These are phyloP conservation scores for Agrenia bidenticulata DNA, from an alignment of 2,888 invertebrate species.

Conservation along the genomic window DNA sequence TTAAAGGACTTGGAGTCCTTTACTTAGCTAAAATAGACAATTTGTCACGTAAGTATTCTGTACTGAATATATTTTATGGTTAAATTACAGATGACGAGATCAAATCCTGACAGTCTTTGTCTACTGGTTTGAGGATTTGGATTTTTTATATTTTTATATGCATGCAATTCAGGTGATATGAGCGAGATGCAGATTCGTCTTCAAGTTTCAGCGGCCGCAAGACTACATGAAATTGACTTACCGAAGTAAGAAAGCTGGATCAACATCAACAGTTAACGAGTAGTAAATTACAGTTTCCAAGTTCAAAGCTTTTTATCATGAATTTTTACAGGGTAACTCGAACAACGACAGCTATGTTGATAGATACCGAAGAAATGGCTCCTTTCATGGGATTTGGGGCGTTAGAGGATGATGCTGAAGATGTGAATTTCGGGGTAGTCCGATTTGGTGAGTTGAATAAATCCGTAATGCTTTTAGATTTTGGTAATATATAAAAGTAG, in stretches of 20 bases:
- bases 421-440: not conserved
- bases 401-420: not conserved
- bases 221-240: not conserved
- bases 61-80: not conserved
- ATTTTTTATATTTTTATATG: too few species aligned
- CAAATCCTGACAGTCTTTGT: not conserved
- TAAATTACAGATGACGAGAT: not conserved
- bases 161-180: not conserved
- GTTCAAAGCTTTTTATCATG: not conserved
- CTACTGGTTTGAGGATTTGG: not conserved
- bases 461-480: too few species aligned
- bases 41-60: constrained; percentile 24
- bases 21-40: constrained; percentile 18
- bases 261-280: too few species aligned
- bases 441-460: not conserved
- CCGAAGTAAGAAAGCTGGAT: not conserved
- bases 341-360: not conserved
- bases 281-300: too few species aligned
- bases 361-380: not conserved
- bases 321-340: not conserved
- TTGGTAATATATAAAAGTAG: too few species aligned
- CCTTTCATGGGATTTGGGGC: constrained; percentile 1
- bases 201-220: not conserved
- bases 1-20: constrained; percentile 20
- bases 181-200: not conserved